phyloP scores from a whole-genome alignment of 2,888 invertebrate genomes.

The Andrena minutula region DNA sequence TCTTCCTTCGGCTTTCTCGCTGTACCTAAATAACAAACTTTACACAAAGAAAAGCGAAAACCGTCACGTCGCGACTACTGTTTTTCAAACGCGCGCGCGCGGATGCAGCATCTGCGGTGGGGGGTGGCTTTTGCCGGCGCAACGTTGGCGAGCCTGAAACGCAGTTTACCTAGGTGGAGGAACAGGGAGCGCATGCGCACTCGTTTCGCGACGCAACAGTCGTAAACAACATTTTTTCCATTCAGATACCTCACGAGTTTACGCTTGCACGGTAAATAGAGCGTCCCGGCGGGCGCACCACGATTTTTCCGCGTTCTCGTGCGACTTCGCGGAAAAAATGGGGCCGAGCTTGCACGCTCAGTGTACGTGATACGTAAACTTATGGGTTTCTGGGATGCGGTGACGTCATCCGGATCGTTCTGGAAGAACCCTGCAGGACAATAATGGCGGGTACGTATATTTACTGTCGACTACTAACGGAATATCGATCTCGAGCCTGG shows the following conservation, averaged over 20 bases:
- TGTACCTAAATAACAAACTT: background rate
- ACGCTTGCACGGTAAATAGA: slow-evolving; percentile 68
- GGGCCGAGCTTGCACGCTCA: slow-evolving; percentile 20
- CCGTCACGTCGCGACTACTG: background rate
- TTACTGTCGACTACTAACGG: slow-evolving; percentile 37
- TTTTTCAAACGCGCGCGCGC: slow-evolving; percentile 32
- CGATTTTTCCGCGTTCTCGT: slow-evolving; percentile 61
- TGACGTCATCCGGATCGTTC: slow-evolving; percentile 82
- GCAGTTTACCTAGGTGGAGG: slow-evolving; percentile 46
- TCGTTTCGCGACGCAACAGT: slow-evolving; percentile 71
- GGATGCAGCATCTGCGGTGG: background rate
- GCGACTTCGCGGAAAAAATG: slow-evolving; percentile 66
- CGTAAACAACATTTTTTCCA: slow-evolving; percentile 80
- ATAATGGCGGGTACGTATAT: slow-evolving; percentile 84
- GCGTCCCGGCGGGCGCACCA: slow-evolving; percentile 47
- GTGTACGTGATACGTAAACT: slow-evolving; percentile 61
- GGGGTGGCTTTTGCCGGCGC: background rate
- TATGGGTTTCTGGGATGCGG: slow-evolving; percentile 75
- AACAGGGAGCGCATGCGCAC: slow-evolving; percentile 74
- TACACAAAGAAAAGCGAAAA: background rate
- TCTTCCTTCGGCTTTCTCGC: background rate
- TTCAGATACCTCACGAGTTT: slow-evolving; percentile 62
- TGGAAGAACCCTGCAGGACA: slow-evolving; percentile 81
- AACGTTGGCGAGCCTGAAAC: slow-evolving; percentile 39
- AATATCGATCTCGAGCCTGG: slow-evolving; percentile 22